phyloP scores from a whole-genome alignment of 1,140 invertebrate genomes.

The Steinernema khuongi region DNA sequence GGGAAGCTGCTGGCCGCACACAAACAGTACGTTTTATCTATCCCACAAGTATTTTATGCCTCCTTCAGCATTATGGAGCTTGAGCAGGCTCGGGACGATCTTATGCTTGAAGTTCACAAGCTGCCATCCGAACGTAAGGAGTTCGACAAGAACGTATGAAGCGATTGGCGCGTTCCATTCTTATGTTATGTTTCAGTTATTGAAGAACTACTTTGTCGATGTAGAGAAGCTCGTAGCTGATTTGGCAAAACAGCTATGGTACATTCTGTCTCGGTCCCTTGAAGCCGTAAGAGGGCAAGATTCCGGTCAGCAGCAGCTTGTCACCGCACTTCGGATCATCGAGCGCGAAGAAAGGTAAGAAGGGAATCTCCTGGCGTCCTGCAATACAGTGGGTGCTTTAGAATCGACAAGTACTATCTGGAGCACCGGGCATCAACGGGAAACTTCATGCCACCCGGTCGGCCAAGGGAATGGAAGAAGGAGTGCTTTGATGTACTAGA shows the following conservation, averaged over 20 bases:
- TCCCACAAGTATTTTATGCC: conserved; percentile 28
- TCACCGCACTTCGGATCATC: conserved; percentile 88
- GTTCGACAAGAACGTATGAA: conserved; percentile 66
- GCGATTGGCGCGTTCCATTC: not conserved
- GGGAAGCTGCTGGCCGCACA: conserved; percentile 89
- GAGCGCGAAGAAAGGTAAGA: conserved; percentile 81
- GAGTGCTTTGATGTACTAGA: conserved; percentile 66
- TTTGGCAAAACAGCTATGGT: conserved; percentile 82
- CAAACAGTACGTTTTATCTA: conserved; percentile 64
- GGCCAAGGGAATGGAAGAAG: conserved; percentile 84
- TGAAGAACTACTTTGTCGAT: conserved; percentile 92
- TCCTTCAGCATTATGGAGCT: conserved; percentile 78
- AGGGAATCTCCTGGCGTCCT: conserved; percentile 30
- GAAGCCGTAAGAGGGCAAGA: conserved; percentile 87
- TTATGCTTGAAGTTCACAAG: conserved; percentile 87
- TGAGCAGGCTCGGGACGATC: conserved; percentile 89
- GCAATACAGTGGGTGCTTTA: conserved; percentile 52
- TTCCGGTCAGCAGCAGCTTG: conserved; percentile 89
- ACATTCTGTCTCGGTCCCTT: conserved; percentile 80
- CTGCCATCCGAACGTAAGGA: conserved; percentile 82
- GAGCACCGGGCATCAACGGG: conserved; percentile 51
- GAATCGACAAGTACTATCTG: conserved; percentile 56
- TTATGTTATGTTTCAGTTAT: conserved; percentile 58
- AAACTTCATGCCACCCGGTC: conserved; percentile 80
- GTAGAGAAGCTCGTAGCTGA: conserved; percentile 81